These are phyloP conservation scores for Notodonta ziczac DNA, from an alignment of 2,888 invertebrate genomes.

Conservation along the genomic window DNA sequence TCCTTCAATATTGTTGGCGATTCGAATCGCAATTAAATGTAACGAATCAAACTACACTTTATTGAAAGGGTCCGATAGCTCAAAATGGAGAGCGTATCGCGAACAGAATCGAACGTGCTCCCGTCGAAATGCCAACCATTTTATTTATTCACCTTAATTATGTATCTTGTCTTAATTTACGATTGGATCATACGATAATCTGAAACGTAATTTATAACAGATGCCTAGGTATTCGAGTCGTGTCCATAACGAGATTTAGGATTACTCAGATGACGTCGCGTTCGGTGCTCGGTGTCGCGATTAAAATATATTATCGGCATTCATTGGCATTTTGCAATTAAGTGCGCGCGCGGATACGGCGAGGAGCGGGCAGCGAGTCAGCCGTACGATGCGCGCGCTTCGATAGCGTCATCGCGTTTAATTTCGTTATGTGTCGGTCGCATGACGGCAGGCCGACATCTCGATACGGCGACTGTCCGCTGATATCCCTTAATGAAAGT, in stretches of 20 bases:
- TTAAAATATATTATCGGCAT: constrained; percentile 78
- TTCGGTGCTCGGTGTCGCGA: constrained; percentile 62
- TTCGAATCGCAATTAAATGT: constrained; percentile 83
- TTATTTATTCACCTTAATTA: constrained; percentile 85
- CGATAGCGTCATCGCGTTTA: constrained; percentile 81
- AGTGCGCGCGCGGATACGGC: constrained; percentile 63
- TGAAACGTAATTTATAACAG: constrained; percentile 81
- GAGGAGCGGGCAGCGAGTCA: constrained; percentile 42
- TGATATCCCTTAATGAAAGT: constrained; percentile 83
- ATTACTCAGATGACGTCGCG: constrained; percentile 72
- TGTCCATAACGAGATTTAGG: constrained; percentile 83
- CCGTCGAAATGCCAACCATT: constrained; percentile 85
- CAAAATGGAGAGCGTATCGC: constrained; percentile 75
- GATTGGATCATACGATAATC: constrained; percentile 85
- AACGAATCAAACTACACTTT: constrained; percentile 82
- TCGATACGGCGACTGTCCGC: constrained; percentile 78
- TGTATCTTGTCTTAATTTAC: constrained; percentile 86
- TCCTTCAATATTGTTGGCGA: constrained; percentile 82
- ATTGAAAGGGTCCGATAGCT: constrained; percentile 80
- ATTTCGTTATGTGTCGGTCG: constrained; percentile 80
- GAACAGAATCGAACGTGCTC: constrained; percentile 81
- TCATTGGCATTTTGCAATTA: constrained; percentile 80
- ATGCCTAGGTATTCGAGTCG: constrained; percentile 80
- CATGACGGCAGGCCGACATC: constrained; percentile 78
- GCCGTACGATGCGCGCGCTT: constrained; percentile 68